Evolutionary conservation across 2,113 vertebrate species (phyloP).

Genomic region (Picathartes gymnocephalus): DNA sequence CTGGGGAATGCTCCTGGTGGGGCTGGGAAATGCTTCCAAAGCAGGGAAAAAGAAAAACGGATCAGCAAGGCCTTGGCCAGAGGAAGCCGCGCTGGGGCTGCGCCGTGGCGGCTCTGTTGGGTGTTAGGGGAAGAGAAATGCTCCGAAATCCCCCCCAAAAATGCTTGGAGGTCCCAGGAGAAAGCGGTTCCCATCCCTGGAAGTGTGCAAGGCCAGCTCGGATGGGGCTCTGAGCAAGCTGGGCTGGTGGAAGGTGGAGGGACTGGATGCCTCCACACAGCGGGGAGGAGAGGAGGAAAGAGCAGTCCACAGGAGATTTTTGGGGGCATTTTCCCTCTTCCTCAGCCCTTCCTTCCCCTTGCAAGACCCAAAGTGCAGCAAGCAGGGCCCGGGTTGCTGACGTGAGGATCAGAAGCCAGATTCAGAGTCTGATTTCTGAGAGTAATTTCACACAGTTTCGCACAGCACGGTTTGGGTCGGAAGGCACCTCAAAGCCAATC

Average conservation of each 20-base stretch:
- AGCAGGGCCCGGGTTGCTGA: neutral
- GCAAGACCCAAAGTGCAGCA: neutral
- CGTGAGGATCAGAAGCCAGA: neutral
- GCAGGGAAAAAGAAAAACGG: neutral
- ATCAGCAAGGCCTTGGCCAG: neutral
- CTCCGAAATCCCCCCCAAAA: neutral
- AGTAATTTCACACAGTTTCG: too few species aligned
- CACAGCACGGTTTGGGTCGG: fast-evolving
- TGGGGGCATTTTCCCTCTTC: neutral
- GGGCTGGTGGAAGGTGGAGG: too few species aligned
- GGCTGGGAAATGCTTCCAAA: neutral
- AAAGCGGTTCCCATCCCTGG: neutral
- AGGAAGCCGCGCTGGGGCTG: neutral
- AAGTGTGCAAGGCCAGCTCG: neutral
- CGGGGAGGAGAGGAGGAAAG: too few species aligned
- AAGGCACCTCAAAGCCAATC: neutral
- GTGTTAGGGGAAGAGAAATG: neutral
- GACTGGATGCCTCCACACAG: too few species aligned
- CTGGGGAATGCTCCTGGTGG: neutral
- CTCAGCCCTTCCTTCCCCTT: neutral
- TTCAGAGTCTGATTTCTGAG: neutral
- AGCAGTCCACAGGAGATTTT: neutral
- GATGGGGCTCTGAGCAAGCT: neutral
- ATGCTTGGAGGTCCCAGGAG: neutral
- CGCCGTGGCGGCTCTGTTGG: fast-evolving